phyloP scores from a whole-genome alignment of 2,113 vertebrate species.

The Amphiprion percula region DNA sequence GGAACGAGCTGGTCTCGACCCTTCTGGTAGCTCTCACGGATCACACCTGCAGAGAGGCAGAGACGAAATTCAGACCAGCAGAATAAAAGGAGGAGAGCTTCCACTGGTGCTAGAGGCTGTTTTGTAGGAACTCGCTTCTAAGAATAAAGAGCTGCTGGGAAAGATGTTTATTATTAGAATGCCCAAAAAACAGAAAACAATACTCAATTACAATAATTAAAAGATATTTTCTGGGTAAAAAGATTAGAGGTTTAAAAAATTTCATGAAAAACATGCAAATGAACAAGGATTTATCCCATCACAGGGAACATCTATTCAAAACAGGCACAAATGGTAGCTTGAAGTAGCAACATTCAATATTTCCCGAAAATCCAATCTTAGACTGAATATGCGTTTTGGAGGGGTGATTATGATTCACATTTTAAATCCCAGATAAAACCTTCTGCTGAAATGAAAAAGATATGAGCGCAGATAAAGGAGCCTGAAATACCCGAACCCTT shows the following conservation, averaged over 20 bases:
- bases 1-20: conserved; percentile 96
- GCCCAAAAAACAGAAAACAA: conserved; percentile 33
- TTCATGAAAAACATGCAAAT: conserved; percentile 66
- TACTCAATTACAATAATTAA: conserved; percentile 52
- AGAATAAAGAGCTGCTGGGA: conserved; percentile 23
- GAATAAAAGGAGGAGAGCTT: neutral
- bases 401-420: conserved; percentile 74
- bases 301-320: conserved; percentile 59
- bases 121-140: conserved; percentile 17
- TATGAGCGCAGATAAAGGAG: conserved; percentile 70
- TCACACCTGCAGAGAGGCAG: conserved; percentile 89
- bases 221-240: conserved; percentile 46
- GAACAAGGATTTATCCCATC: conserved; percentile 53
- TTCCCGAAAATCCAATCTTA: conserved; percentile 66
- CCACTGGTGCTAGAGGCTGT: neutral
- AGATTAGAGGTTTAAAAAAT: conserved; percentile 62
- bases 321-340: conserved; percentile 42
- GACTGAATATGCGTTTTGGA: conserved; percentile 66
- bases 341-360: conserved; percentile 62
- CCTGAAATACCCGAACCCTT: conserved; percentile 62
- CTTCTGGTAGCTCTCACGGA: conserved; percentile 97
- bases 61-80: conserved; percentile 60
- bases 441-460: conserved; percentile 75
- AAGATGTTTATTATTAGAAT: conserved; percentile 25
- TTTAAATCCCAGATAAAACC: conserved; percentile 78